A percentile compares a stretch with the other conserved stretches of the same genome.
Conservation (phyloP, 2,113 vertebrate species). For the Uropsilus gracilis region DNA sequence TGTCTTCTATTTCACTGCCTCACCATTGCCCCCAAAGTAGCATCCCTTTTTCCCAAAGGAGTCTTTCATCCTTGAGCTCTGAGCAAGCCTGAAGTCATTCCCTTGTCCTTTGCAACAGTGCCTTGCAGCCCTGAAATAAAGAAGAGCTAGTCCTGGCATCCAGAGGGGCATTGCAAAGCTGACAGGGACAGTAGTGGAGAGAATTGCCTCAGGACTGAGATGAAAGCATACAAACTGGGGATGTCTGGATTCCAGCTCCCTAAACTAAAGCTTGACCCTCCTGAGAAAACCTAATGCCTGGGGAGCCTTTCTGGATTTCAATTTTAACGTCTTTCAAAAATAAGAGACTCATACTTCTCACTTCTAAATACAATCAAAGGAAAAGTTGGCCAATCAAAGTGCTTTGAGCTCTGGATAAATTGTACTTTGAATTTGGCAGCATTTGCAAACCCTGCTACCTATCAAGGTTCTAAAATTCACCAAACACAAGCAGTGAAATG, state of each 20-base stretch:
- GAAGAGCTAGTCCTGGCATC: background rate
- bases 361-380: background rate
- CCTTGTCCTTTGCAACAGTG: background rate
- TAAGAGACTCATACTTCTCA: background rate
- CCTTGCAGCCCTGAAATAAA: background rate
- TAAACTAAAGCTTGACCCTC: background rate
- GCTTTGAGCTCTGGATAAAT: background rate
- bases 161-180: background rate
- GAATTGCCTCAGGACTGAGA: background rate
- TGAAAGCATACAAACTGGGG: background rate
- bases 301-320: background rate
- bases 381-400: background rate
- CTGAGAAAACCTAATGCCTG: constrained; percentile 1
- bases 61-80: background rate
- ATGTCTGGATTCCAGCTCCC: background rate
- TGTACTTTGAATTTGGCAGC: background rate
- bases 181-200: background rate
- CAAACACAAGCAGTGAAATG: background rate
- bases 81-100: background rate
- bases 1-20: background rate
- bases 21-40: background rate
- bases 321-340: constrained; percentile 9
- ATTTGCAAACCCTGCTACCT: background rate
- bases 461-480: background rate
- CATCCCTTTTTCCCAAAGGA: background rate